Evolutionary conservation across 2,888 invertebrate species (phyloP), one percentile per base, ranked within the genome.

Genomic region (Phaedon cochleariae): DNA sequence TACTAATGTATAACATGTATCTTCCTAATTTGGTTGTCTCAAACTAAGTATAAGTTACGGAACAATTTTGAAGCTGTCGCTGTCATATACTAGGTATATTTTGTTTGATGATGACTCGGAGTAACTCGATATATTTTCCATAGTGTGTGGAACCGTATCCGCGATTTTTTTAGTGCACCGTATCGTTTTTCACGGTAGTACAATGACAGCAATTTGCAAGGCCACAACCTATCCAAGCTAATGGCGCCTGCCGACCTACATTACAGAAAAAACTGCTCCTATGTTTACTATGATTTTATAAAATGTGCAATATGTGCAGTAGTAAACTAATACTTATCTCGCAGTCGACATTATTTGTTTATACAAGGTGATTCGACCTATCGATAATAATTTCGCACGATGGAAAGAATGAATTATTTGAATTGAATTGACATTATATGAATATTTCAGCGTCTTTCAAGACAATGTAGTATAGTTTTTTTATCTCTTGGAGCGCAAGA

Each of bases 211-310:
- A 59, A 66, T 59, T 66, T 59, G 67, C 76, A 77, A 77, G 77
- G 77, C 73, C 77, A 75, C 74, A 73, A 34, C 72, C 73, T 75
- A 73, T 74, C n/a, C 71, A 69, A 69, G 64, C 68, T 68, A 65
- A 68, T 73, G 76, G 73, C 76, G 75, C 75, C 76, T 71, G 70
- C 46, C 75, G 76, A 76, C 76, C 75, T 73, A 74, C 74, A 73
- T n/a, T 75, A 73, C 62, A 69, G 69, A 63, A 69, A 67, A 41
- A 73, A 68, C 59, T 62, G 62, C 31, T n/a, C 46, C 37, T 54
- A 58, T 66, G 62, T 66, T 62, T 55, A 66, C 66, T 66, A 62
- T 51, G 37, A 54, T 51, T 62, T 58, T 66, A 55, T 59, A 59
- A 55, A 59, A 59, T 60, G 46, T 54, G 18, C 20, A 55, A 46